A percentile compares a stretch with the other conserved stretches of the same genome.
phyloP scores from a whole-genome alignment of 2,797 vertebrate genomes.

The Microctenopoma steveboyesi region DNA sequence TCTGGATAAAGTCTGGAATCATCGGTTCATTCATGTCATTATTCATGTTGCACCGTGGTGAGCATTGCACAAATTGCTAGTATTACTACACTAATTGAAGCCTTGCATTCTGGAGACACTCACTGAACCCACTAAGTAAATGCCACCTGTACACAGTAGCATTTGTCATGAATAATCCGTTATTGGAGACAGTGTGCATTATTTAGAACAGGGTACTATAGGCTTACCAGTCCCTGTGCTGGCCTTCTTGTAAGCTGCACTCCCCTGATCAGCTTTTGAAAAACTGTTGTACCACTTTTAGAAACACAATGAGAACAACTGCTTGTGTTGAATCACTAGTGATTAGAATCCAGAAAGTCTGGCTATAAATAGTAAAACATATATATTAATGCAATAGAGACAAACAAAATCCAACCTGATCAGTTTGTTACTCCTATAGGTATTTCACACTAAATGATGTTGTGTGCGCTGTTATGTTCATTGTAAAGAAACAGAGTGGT shows the following conservation, averaged over 20 bases:
- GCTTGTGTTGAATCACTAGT: neutral
- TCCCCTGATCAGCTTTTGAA: constrained; percentile 2
- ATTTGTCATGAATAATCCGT: constrained; percentile 31
- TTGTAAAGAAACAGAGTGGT: too few species aligned
- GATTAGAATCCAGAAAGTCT: too few species aligned
- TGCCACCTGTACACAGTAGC: constrained; percentile 40
- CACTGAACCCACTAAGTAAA: constrained; percentile 18
- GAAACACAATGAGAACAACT: neutral
- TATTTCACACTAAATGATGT: too few species aligned
- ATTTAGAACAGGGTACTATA: constrained; percentile 16
- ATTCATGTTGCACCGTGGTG: constrained; percentile 2
- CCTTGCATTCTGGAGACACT: constrained; percentile 12
- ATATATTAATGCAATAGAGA: too few species aligned
- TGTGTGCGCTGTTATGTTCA: too few species aligned
- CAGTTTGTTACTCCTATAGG: too few species aligned
- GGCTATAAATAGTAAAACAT: too few species aligned
- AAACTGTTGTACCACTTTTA: neutral
- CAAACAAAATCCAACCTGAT: too few species aligned
- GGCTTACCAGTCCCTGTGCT: constrained; percentile 14
- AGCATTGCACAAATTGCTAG: neutral
- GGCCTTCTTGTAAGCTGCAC: constrained; percentile 6
- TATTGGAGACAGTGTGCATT: constrained; percentile 31
- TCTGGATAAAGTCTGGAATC: too few species aligned
- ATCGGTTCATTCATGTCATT: too few species aligned
- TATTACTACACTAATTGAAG: constrained; percentile 9